A percentile compares a stretch with the other conserved stretches of the same genome.
These are phyloP conservation scores for Chirona hameri DNA, from an alignment of 2,888 invertebrate genomes.

Conservation along the genomic window DNA sequence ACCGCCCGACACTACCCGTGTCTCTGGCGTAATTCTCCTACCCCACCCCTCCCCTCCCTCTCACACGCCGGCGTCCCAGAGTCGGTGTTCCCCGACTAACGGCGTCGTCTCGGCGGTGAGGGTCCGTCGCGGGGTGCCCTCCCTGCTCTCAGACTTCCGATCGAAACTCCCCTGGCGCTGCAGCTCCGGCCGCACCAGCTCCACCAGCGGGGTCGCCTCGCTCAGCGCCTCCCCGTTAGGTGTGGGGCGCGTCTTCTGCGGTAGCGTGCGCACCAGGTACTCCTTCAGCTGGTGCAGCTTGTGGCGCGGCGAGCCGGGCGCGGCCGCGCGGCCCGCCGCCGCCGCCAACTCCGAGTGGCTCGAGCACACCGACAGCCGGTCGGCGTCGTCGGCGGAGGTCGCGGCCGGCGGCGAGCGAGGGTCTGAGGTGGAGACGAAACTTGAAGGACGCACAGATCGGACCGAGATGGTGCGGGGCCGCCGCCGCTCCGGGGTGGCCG, in stretches of 20 bases:
- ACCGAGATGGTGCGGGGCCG: slow-evolving; percentile 22
- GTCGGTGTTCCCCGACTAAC: background rate
- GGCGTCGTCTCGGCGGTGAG: background rate
- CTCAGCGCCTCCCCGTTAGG: background rate
- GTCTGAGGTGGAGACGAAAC: background rate
- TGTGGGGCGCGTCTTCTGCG: background rate
- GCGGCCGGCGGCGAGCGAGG: background rate
- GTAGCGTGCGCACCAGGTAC: slow-evolving; percentile 13
- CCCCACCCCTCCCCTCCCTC: background rate
- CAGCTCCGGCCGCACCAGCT: background rate
- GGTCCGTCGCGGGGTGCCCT: background rate
- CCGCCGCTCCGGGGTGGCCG: background rate
- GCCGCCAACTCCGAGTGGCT: background rate
- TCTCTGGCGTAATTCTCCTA: too few species aligned
- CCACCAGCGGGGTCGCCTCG: slow-evolving; percentile 8
- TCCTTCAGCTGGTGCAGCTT: slow-evolving; percentile 1
- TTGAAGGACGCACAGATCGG: background rate
- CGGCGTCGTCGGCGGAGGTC: background rate
- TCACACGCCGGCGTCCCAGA: background rate
- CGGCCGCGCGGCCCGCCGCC: background rate
- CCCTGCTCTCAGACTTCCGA: background rate
- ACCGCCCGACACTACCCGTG: background rate
- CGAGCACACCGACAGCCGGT: background rate
- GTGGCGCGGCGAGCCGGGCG: slow-evolving; percentile 10
- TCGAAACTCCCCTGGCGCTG: background rate